Conservation (phyloP, 2,888 invertebrate genomes). For the Sesia apiformis region DNA sequence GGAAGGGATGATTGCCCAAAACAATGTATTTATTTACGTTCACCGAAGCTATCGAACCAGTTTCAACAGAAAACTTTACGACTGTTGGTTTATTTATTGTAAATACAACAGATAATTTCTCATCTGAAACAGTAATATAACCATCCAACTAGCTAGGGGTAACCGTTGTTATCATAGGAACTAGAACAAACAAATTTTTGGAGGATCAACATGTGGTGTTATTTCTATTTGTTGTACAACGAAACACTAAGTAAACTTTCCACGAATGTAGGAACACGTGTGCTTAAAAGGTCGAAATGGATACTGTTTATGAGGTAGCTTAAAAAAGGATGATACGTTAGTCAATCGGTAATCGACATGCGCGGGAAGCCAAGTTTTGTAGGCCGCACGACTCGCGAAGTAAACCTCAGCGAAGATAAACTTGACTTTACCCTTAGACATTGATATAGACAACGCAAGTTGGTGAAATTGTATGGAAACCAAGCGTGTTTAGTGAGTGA, state of each 20-base stretch:
- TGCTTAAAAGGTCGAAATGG: constrained; percentile 6
- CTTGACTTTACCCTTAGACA: too few species aligned
- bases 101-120: constrained; percentile 32
- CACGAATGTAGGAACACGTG: constrained; percentile 34
- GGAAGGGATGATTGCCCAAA: constrained; percentile 1
- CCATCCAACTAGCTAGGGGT: constrained; percentile 1
- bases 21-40: constrained; percentile 18
- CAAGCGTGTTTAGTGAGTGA: too few species aligned
- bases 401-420: too few species aligned
- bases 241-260: constrained; percentile 36
- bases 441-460: too few species aligned
- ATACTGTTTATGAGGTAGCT: neutral
- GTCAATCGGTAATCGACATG: too few species aligned
- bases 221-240: constrained; percentile 40
- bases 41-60: constrained; percentile 5
- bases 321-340: too few species aligned
- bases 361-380: too few species aligned
- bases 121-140: constrained; percentile 20
- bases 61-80: constrained; percentile 10
- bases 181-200: constrained; percentile 44
- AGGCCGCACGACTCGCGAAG: too few species aligned
- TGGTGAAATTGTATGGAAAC: too few species aligned
- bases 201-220: constrained; percentile 26
- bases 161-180: constrained; percentile 34
- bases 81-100: constrained; percentile 23